A percentile compares a stretch with the other conserved stretches of the same genome.
Evolutionary conservation across 2,113 vertebrate species (phyloP).

Genomic region (Stegostoma tigrinum): DNA sequence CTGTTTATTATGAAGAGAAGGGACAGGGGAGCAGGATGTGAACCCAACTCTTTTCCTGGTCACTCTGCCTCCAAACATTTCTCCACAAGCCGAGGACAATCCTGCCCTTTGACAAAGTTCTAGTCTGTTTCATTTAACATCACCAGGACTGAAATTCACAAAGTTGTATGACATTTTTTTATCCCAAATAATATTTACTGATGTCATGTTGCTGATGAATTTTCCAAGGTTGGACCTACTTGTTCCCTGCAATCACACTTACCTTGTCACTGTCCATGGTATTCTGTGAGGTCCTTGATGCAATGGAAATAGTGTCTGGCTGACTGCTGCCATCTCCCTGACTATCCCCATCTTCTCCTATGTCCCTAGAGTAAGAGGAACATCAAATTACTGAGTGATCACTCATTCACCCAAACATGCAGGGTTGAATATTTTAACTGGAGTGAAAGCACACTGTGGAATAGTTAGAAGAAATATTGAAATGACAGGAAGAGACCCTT

Average conservation of each 20-base stretch:
- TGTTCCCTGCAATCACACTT: conserved; percentile 47
- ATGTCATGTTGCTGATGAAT: neutral
- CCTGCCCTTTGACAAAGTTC: neutral
- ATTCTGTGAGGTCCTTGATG: conserved; percentile 94
- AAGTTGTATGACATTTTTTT: neutral
- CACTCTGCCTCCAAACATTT: too few relatives aligned
- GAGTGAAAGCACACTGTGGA: neutral
- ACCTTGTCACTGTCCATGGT: conserved; percentile 98
- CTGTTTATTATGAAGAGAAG: too few relatives aligned
- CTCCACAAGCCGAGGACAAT: too few relatives aligned
- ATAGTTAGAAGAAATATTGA: neutral
- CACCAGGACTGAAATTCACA: neutral
- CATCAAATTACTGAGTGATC: neutral
- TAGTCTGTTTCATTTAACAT: neutral
- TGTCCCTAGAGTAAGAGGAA: conserved; percentile 63
- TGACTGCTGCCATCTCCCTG: conserved; percentile 96
- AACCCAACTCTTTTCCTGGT: too few relatives aligned
- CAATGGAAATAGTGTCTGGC: conserved; percentile 94
- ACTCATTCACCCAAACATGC: neutral
- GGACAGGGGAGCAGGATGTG: too few relatives aligned
- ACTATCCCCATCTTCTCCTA: conserved; percentile 85
- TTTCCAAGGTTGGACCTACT: neutral
- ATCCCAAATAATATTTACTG: neutral
- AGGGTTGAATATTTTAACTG: neutral
- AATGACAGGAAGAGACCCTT: neutral